Conservation (phyloP, 2,113 vertebrate genomes). For the Amia ocellicauda region DNA sequence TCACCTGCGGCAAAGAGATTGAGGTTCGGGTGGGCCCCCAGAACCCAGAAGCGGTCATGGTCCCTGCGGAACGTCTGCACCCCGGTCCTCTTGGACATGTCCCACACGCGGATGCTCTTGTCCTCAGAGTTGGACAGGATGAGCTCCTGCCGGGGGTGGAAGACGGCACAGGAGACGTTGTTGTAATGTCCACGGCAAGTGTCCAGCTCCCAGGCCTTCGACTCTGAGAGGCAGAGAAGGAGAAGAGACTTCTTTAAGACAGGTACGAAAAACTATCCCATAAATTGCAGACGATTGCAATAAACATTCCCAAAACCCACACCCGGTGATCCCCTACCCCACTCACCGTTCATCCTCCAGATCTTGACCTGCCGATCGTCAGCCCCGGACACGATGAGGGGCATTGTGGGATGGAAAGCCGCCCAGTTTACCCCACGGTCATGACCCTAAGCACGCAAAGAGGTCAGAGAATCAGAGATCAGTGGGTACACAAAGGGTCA, state of each 20-base stretch:
- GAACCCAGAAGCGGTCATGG: slow-evolving; percentile 95
- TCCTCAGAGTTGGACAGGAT: slow-evolving; percentile 97
- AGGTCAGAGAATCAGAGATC: not conserved
- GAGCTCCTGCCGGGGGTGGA: slow-evolving; percentile 93
- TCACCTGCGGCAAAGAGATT: slow-evolving; percentile 95
- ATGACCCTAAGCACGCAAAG: slow-evolving; percentile 68
- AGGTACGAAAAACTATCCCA: too few species aligned
- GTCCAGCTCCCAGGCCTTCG: slow-evolving; percentile 95
- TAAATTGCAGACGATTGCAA: too few species aligned
- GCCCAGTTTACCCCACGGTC: slow-evolving; percentile 97
- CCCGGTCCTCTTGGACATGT: slow-evolving; percentile 95
- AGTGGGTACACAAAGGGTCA: not conserved
- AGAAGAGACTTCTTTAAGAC: not conserved
- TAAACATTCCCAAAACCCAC: too few species aligned
- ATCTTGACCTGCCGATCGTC: slow-evolving; percentile 97
- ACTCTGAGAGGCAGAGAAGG: slow-evolving; percentile 67
- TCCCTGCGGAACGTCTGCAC: slow-evolving; percentile 95
- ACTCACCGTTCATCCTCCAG: slow-evolving; percentile 95
- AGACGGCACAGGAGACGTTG: slow-evolving; percentile 95
- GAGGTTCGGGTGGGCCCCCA: slow-evolving; percentile 94
- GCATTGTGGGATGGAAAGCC: slow-evolving; percentile 94
- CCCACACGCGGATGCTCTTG: slow-evolving; percentile 97
- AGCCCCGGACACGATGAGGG: slow-evolving; percentile 91
- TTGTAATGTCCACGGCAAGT: slow-evolving; percentile 97
- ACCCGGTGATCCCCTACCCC: too few species aligned